Conservation (phyloP, 1,140 invertebrate genomes). For the Formica exsecta region DNA sequence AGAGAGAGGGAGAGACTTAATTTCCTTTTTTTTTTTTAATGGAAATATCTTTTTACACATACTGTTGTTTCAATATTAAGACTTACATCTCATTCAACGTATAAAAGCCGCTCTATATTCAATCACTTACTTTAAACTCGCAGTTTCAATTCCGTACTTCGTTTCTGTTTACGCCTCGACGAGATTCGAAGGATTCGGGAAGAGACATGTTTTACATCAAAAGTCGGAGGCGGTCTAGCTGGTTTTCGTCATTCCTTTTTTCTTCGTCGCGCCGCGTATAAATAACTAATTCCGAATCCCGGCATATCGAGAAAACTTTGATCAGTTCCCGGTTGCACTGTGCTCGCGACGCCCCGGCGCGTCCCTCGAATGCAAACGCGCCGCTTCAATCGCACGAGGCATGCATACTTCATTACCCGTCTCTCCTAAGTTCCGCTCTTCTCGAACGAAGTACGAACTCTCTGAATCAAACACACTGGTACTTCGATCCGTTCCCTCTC, state of each 20-base stretch:
- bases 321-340: conserved; percentile 75
- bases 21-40: no score
- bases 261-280: conserved; percentile 70
- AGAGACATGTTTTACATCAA: conserved; percentile 44
- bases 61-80: no score
- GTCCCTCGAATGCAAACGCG: conserved; percentile 58
- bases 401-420: conserved; percentile 81
- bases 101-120: background rate
- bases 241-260: conserved; percentile 50
- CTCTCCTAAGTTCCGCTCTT: conserved; percentile 61
- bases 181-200: background rate
- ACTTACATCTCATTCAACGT: no score
- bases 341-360: conserved; percentile 44
- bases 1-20: no score
- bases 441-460: conserved; percentile 56
- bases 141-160: background rate
- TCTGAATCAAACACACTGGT: conserved; percentile 44
- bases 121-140: background rate
- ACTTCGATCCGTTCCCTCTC: conserved; percentile 49
- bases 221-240: conserved; percentile 34
- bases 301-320: conserved; percentile 82
- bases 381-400: conserved; percentile 66
- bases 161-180: background rate
- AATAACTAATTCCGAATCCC: conserved; percentile 82
- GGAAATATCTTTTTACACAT: no score